Evolutionary conservation across 2,888 invertebrate species (phyloP), one percentile per base, ranked within the genome.

Genomic region (Thera obeliscata): DNA sequence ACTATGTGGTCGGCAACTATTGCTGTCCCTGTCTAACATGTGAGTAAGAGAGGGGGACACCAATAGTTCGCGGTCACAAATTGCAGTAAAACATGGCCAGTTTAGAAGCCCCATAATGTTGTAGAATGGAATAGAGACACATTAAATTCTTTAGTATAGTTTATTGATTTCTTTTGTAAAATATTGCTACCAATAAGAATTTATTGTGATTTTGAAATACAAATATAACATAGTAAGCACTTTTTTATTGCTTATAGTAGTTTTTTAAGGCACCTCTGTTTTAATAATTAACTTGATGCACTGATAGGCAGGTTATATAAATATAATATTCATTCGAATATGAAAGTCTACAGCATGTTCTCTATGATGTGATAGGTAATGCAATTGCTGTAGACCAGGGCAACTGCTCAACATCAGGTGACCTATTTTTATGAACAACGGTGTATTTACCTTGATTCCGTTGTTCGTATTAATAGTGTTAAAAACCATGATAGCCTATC

Each of bases 191-290:
- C 38, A 56, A 61, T 68, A 68, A 61, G 56, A 46, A 58, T 61
- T 12, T 48, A 68, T 58, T 66, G 66, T 66, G 60, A 63, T 69
- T n/a, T 63, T n/a, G 5, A 48, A 66, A 57, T 60, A 69, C 62
- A 65, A 66, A 61, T 48, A 57, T 62, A 48, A 50, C 11, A 50
- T 52, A 33, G 48, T 61, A 61, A 48, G 48, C 35, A 7, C 33
- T 22, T 54, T 60, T 59, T 49, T 63, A 60, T 56, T 67, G 12
- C 38, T 58, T 58, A 2, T 55, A 6, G 50, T 33, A 52, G 33
- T 52, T 33, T 33, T 33, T 9, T 33, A 54, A 54, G 54, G 54
- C 54, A 55, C 41, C 50, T 6, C 7, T 50, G 4, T 50, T 50
- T 22, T 6, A 8, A 33, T 50, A 46, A 46, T 46, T 46, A 46